Evolutionary conservation across 2,797 vertebrate genomes (phyloP).

Genomic region (Hybognathus amarus): DNA sequence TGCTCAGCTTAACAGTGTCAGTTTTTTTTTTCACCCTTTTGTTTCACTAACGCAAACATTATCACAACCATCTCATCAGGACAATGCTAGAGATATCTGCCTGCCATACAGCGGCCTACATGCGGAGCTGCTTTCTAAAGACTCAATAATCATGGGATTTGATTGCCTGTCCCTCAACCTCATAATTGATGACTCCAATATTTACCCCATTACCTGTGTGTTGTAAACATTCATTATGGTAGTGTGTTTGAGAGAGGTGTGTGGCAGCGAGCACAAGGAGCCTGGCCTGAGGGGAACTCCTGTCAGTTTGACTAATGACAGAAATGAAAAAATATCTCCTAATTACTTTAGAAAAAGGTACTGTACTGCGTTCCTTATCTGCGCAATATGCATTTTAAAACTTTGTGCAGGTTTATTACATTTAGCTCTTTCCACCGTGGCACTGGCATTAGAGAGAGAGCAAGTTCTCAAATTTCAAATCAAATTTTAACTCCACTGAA

Average conservation of each 20-base stretch:
- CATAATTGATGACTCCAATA: constrained; percentile 94
- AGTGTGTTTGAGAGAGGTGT: constrained; percentile 83
- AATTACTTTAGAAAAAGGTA: constrained; percentile 87
- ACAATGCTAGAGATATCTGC: constrained; percentile 61
- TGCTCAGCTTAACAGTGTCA: constrained; percentile 69
- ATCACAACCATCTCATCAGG: constrained; percentile 63
- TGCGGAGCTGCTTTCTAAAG: constrained; percentile 76
- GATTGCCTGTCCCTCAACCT: constrained; percentile 84
- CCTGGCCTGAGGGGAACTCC: constrained; percentile 84
- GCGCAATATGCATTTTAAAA: constrained; percentile 85
- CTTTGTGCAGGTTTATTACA: constrained; percentile 83
- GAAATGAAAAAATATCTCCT: constrained; percentile 85
- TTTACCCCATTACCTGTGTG: constrained; percentile 93
- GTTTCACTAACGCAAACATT: constrained; percentile 67
- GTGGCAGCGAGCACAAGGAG: constrained; percentile 58
- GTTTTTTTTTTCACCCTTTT: constrained; percentile 67
- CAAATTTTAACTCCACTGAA: constrained; percentile 79
- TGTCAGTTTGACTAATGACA: constrained; percentile 89
- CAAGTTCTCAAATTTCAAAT: constrained; percentile 87
- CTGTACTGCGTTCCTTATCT: constrained; percentile 83
- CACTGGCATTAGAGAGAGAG: constrained; percentile 80
- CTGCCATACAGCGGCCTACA: constrained; percentile 65
- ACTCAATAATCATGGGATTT: constrained; percentile 88
- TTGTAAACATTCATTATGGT: constrained; percentile 92
- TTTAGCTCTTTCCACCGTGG: constrained; percentile 70